Conservation (phyloP, 2,888 invertebrate species). For the Poecilus cupreus region DNA sequence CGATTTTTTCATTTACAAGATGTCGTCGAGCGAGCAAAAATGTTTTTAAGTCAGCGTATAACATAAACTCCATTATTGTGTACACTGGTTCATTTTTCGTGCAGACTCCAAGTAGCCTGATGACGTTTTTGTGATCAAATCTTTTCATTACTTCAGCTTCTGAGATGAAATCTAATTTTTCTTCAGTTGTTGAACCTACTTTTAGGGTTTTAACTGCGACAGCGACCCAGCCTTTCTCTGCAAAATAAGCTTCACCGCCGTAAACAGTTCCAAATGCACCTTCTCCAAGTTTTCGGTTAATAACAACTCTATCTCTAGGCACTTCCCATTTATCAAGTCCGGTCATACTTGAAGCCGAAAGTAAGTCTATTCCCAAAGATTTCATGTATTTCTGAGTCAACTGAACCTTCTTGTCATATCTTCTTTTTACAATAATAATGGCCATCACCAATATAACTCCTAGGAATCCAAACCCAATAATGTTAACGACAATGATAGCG, state of each 20-base stretch:
- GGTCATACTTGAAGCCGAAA: slow-evolving; percentile 71
- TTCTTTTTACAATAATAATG: slow-evolving; percentile 79
- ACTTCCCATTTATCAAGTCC: slow-evolving; percentile 92
- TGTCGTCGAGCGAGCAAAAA: slow-evolving; percentile 90
- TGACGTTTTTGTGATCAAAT: slow-evolving; percentile 92
- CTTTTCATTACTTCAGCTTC: slow-evolving; percentile 97
- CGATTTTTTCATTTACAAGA: slow-evolving; percentile 79
- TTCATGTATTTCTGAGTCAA: slow-evolving; percentile 82
- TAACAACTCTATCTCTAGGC: slow-evolving; percentile 87
- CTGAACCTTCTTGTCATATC: slow-evolving; percentile 81
- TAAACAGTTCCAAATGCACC: slow-evolving; percentile 96
- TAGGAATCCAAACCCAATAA: slow-evolving; percentile 77
- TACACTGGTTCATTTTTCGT: slow-evolving; percentile 91
- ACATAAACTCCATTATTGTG: slow-evolving; percentile 95
- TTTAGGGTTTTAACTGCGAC: slow-evolving; percentile 94
- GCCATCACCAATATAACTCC: slow-evolving; percentile 76
- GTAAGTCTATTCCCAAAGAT: slow-evolving; percentile 80
- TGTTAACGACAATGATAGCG: slow-evolving; percentile 80
- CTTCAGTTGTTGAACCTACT: slow-evolving; percentile 86
- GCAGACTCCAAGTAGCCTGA: slow-evolving; percentile 89
- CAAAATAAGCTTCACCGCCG: slow-evolving; percentile 89
- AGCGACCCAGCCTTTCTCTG: slow-evolving; percentile 84
- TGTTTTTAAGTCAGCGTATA: slow-evolving; percentile 94
- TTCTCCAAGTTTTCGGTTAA: slow-evolving; percentile 89
- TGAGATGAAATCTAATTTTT: slow-evolving; percentile 92